Base-by-base conservation (phyloP, 2,797 vertebrate genomes). In the Acridotheres tristis region DNA sequence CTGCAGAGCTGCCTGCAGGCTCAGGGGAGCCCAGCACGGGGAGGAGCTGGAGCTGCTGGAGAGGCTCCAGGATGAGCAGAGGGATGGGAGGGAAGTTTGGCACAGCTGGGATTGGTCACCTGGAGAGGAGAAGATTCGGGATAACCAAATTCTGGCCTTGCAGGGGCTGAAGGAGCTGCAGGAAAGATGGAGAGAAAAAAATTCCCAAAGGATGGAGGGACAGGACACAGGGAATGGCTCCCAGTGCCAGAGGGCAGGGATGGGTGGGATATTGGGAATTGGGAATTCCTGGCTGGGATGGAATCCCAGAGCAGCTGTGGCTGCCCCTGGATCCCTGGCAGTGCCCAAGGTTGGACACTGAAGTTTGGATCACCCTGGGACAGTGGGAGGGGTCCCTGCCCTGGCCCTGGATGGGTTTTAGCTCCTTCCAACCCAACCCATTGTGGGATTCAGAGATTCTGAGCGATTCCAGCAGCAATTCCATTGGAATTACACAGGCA, bases 241-340 rank as follows among this genome's bases (percentile, higher is more conserved):
- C 4, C 2, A 38, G 2, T 38, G 27, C 1, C 29, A 48, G 3
- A 40, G 22, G 2, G 51, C 1, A 48, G 63, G 45, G 6, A 0
- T 40, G 3, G 43, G 2, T 58, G 54, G 53, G 43, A 34, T 5
- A 0, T 6, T n/a, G 19, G 43, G 53, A 4, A 18, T 38, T 38
- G 38, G 34, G 7, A 57, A 48, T 61, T 48, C 38, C 38, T 38
- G 38, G 2, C 45, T 75, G 72, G 45, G 8, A 10, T 15, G 6
- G 45, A 5, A 20, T 61, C 8, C 19, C 54, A 58, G 30, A 68
- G 19, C 1, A n/a, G 58, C 47, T 42, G 57, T 1, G 30, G 47
- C 74, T 71, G 47, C 6, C 27, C 47, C 66, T 43, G 74, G 9
- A 53, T 22, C 57, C 66, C n/a, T 82, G 66, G 47, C 1, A 45